These are phyloP conservation scores for Camponotus fellah DNA, from an alignment of 2,888 invertebrate genomes.

Conservation along the genomic window DNA sequence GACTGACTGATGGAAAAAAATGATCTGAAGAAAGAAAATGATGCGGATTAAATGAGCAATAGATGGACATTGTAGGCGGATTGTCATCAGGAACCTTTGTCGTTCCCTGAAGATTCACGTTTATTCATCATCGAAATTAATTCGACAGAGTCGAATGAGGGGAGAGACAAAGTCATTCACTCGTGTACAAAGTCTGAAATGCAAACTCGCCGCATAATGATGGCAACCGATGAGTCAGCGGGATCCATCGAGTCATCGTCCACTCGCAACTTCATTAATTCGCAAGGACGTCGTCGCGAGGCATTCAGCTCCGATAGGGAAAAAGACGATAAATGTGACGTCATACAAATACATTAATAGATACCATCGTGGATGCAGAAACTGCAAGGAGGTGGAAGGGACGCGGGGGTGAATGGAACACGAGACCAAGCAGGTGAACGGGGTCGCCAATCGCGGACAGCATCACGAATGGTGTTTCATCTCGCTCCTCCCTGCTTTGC, in stretches of 20 bases:
- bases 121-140: not conserved
- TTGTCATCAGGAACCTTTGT: not conserved
- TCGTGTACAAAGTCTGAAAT: not conserved
- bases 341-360: conserved; percentile 83
- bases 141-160: not conserved
- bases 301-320: conserved; percentile 43
- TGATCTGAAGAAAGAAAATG: not conserved
- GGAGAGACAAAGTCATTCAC: not conserved
- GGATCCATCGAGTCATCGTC: conserved; percentile 24
- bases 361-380: conserved; percentile 62
- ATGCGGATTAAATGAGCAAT: not conserved
- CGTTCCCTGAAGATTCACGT: not conserved
- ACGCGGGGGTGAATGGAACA: conserved; percentile 66
- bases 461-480: conserved; percentile 77
- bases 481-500: conserved; percentile 82
- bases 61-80: not conserved
- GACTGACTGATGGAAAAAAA: not conserved
- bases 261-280: conserved; percentile 38
- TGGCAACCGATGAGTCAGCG: conserved; percentile 48
- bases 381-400: conserved; percentile 39
- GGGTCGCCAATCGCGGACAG: conserved; percentile 83
- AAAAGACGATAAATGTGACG: conserved; percentile 80
- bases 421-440: conserved; percentile 79
- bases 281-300: conserved; percentile 37
- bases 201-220: conserved; percentile 31